phyloP scores from a whole-genome alignment of 2,797 vertebrate species.

The Danionella dracula region DNA sequence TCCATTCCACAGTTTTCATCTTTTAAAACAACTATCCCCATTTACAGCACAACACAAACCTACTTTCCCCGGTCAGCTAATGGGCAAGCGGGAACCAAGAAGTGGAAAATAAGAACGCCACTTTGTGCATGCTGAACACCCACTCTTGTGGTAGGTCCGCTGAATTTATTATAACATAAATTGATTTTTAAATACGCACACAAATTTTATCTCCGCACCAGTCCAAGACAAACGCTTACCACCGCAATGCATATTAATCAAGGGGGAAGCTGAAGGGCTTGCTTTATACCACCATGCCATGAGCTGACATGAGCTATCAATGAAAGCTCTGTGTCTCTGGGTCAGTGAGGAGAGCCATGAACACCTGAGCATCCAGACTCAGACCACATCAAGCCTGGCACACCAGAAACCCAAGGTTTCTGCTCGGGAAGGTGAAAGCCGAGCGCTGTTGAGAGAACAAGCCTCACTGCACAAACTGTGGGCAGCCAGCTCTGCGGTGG shows the following conservation, averaged over 20 bases:
- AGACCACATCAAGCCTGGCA: conserved; percentile 65
- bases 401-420: conserved; percentile 57
- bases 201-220: conserved; percentile 58
- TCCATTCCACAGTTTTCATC: conserved; percentile 48
- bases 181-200: conserved; percentile 69
- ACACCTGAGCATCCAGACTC: conserved; percentile 42
- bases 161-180: conserved; percentile 71
- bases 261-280: conserved; percentile 55
- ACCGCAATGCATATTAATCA: conserved; percentile 63
- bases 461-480: conserved; percentile 54
- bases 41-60: conserved; percentile 41
- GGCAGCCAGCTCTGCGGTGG: conserved; percentile 50
- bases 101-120: conserved; percentile 22
- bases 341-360: conserved; percentile 51
- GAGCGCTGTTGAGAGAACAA: conserved; percentile 59
- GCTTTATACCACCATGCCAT: conserved; percentile 67
- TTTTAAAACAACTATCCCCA: conserved; percentile 51
- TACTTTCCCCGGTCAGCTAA: conserved; percentile 42
- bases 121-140: conserved; percentile 61
- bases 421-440: conserved; percentile 40
- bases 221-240: conserved; percentile 66
- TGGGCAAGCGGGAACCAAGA: conserved; percentile 34
- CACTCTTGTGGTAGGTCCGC: conserved; percentile 65
- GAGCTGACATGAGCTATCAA: conserved; percentile 61
- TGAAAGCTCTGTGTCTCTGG: conserved; percentile 62